Evolutionary conservation across 2,113 vertebrate species (phyloP).

Genomic region (Epinephelus fuscoguttatus): DNA sequence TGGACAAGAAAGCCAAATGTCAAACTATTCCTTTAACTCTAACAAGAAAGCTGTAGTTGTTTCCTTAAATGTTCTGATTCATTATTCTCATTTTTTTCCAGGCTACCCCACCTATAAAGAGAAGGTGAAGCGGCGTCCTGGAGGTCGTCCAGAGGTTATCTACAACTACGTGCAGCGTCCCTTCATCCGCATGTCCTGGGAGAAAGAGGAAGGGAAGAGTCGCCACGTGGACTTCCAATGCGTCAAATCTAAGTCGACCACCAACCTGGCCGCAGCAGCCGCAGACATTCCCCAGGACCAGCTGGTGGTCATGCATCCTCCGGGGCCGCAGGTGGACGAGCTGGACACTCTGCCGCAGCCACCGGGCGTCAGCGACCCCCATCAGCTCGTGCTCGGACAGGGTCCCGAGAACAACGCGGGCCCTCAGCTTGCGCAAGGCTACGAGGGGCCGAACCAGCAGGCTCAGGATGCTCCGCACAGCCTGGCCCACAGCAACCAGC

Average conservation of each 20-base stretch:
- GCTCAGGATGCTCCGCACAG: slow-evolving; percentile 46
- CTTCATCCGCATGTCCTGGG: slow-evolving; percentile 99
- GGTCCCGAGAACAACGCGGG: slow-evolving; percentile 7
- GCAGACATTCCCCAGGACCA: slow-evolving; percentile 98
- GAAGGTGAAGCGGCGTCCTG: slow-evolving; percentile 96
- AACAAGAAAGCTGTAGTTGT: no score
- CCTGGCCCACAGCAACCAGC: slow-evolving; percentile 45
- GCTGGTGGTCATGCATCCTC: slow-evolving; percentile 93
- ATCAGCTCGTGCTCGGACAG: slow-evolving; percentile 20
- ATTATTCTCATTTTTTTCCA: slow-evolving; percentile 43
- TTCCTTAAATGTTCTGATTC: not conserved
- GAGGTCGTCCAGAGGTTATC: slow-evolving; percentile 95
- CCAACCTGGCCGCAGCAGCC: slow-evolving; percentile 92
- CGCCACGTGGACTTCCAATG: slow-evolving; percentile 98
- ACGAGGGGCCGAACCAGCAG: slow-evolving; percentile 61
- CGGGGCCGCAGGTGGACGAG: slow-evolving; percentile 94
- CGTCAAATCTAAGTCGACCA: slow-evolving; percentile 98
- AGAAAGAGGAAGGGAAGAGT: slow-evolving; percentile 98
- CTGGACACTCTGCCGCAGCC: slow-evolving; percentile 88
- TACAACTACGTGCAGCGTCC: slow-evolving; percentile 98
- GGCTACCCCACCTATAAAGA: slow-evolving; percentile 98
- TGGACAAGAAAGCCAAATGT: no score
- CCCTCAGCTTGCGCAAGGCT: slow-evolving; percentile 58
- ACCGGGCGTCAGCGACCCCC: slow-evolving; percentile 19
- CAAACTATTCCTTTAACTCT: no score